Evolutionary conservation across 30 jellyfish, hydroid and myxozoan species (phyloP), one percentile per base, ranked within the genome.

Genomic region (Haliclystus octoradiatus): DNA sequence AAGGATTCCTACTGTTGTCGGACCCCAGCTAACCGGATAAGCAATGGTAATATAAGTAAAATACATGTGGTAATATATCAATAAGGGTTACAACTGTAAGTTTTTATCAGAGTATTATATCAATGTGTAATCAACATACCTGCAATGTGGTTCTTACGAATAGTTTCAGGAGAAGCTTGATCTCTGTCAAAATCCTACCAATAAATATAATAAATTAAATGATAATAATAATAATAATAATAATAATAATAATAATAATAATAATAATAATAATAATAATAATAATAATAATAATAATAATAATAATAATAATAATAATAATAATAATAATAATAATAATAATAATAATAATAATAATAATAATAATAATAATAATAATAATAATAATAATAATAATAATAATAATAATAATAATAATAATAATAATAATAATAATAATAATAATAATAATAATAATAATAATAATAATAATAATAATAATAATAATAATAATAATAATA

Each of bases 201-300:
- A 47, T n/a, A 12, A 12, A 47, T 47, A 12, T 47, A 47, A 47
- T 12, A 47, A 47, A 47, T 47, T 47, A 12, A 47, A 47, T 47
- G 61, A 47, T 47, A 47, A 47, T 47, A n/a, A 47, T 47, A n/a
- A 47, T 47, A n/a, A 47, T 47, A n/a, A 47, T 47, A n/a, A 47
- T 47, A n/a, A 47, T 47, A n/a, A 47, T 47, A n/a, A 47, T 47
- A n/a, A 47, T 47, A n/a, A 47, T 47, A n/a, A 47, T 47, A n/a
- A 47, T 47, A n/a, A 47, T 47, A n/a, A 47, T 47, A n/a, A 47
- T 47, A n/a, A 47, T 47, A n/a, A 47, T 47, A n/a, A 47, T 47
- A n/a, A 47, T 47, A n/a, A 47, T 47, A n/a, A 47, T 47, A n/a
- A 47, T 47, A n/a, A 47, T 47, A n/a, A 47, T 47, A n/a, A 47